Evolutionary conservation across 1,140 invertebrate species (phyloP), one percentile per base, ranked within the genome.

Genomic region (Bactericera cockerelli): DNA sequence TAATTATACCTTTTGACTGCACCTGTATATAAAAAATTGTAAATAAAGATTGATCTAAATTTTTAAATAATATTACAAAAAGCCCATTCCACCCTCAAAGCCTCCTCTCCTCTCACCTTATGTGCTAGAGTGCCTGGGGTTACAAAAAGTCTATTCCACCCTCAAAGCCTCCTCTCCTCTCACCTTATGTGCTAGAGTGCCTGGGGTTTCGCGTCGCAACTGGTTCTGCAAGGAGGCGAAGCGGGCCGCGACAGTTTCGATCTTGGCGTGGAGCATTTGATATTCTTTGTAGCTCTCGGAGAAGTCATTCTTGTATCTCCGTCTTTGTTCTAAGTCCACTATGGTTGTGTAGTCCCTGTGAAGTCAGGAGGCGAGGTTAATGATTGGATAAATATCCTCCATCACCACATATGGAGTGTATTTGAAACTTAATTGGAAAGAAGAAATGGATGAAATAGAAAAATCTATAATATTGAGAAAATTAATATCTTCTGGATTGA

Each of bases 301-400:
- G 70, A 94, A 95, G 70, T 93, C 89, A 62, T 81, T 78, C 74
- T 92, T 93, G 74, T 94, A 95, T 65, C 79, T 77, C 61, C 80
- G 77, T 65, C 88, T 79, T 73, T 91, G 87, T 64, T 87, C 83
- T 60, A 74, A 69, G 67, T 75, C 80, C 62, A 71, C 80, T 67
- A 95, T 93, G 63, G 78, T 79, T 61, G 81, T 81, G 70, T 90
- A 95, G 73, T 83, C 78, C 66, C 89, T 93, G 71, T 11, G 71
- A 70, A 62, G 60, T 25, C 55, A 61, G 59, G 22, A 58, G 39
- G 57, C 14, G 22, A 14, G 53, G 11, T 1, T 19, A 8, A 16
- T 55, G 2, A 14, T 33, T 36, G n/a, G 14, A n/a, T n/a, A 60
- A 55, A 6, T 6, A n/a, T n/a, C n/a, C n/a, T n/a, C n/a, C n/a